These are phyloP conservation scores for Sorex araneus DNA, from an alignment of 2,113 vertebrate species.

Conservation along the genomic window DNA sequence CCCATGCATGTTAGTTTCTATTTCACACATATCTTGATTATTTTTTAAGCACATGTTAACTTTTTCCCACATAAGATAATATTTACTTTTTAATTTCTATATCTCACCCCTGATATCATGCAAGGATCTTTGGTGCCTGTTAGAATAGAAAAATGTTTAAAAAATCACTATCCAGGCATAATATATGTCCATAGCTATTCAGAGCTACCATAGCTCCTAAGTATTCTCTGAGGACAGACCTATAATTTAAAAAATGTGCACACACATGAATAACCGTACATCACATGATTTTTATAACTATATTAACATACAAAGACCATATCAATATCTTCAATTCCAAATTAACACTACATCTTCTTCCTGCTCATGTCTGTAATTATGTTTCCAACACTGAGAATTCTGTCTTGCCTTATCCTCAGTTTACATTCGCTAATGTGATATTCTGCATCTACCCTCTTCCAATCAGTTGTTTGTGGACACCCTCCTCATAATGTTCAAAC, in stretches of 20 bases:
- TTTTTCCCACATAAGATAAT: too few species aligned
- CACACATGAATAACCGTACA: background rate
- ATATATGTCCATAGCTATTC: background rate
- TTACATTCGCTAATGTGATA: background rate
- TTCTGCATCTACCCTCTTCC: background rate
- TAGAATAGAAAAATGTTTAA: background rate
- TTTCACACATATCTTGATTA: background rate
- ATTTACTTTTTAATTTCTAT: background rate
- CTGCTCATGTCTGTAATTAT: background rate
- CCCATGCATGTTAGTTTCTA: background rate
- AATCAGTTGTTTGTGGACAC: background rate
- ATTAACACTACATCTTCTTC: background rate
- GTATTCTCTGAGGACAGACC: background rate
- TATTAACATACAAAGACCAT: background rate
- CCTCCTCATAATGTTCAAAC: too few species aligned
- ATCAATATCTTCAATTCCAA: background rate
- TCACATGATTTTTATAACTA: background rate
- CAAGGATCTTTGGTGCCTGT: background rate
- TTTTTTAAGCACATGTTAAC: too few species aligned
- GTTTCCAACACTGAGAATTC: background rate
- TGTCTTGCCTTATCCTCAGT: background rate
- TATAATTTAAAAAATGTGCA: background rate
- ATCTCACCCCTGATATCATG: background rate
- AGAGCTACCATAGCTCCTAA: background rate
- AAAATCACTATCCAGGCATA: background rate